Percentiles rank a stretch among this genome's conserved stretches.
phyloP scores from a whole-genome alignment of 2,113 vertebrate genomes.

The Rhinichthys klamathensis region DNA sequence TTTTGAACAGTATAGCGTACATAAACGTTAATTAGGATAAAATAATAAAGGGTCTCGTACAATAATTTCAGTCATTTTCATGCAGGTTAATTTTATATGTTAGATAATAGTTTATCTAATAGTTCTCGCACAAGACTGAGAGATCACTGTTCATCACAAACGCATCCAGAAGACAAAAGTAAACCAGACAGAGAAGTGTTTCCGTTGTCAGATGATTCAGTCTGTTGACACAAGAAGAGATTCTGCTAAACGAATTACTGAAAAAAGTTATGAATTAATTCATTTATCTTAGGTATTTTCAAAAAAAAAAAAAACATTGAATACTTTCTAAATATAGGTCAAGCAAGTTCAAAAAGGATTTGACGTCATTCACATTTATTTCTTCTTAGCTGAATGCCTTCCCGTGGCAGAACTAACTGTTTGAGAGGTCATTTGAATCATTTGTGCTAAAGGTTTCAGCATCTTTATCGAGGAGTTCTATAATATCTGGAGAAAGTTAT shows the following conservation, averaged over 20 bases:
- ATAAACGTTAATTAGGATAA: background rate
- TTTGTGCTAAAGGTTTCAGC: background rate
- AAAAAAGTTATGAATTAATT: background rate
- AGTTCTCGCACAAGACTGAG: background rate
- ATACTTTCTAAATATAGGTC: background rate
- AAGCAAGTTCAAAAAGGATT: background rate
- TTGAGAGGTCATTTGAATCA: conserved; percentile 13
- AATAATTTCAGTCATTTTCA: background rate
- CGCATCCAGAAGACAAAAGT: background rate
- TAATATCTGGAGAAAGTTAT: background rate
- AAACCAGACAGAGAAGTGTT: background rate
- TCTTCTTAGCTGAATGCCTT: conserved; percentile 7
- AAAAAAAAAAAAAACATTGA: background rate
- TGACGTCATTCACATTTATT: conserved; percentile 7
- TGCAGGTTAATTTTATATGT: background rate
- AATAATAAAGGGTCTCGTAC: background rate
- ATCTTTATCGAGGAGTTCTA: background rate
- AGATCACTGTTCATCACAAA: background rate
- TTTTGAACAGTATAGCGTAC: background rate
- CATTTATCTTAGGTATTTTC: background rate
- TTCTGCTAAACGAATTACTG: background rate
- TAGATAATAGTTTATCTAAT: background rate
- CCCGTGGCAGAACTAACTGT: background rate
- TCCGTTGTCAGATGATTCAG: background rate
- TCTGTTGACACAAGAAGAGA: background rate